phyloP scores from a whole-genome alignment of 2,113 vertebrate genomes.

The Plotosus lineatus region DNA sequence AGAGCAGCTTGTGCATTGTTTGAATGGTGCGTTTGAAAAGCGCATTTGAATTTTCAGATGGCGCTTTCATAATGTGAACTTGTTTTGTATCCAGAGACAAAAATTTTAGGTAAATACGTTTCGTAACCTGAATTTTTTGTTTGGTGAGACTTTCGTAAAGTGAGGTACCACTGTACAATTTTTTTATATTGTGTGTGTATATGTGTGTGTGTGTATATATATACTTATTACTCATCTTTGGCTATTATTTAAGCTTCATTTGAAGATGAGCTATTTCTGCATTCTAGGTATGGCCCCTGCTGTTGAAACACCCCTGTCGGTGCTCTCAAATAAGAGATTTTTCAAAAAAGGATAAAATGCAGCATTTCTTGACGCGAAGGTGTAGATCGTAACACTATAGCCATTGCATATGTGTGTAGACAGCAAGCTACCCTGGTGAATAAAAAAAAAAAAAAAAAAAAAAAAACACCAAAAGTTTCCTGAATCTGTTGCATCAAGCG shows the following conservation, averaged over 20 bases:
- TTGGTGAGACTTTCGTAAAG: too few species aligned
- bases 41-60: too few species aligned
- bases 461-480: background rate
- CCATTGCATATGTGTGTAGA: background rate
- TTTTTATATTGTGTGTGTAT: background rate
- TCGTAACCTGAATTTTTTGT: too few species aligned
- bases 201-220: slow-evolving; percentile 21
- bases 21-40: too few species aligned
- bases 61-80: too few species aligned
- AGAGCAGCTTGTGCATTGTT: too few species aligned
- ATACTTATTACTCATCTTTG: background rate
- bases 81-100: too few species aligned
- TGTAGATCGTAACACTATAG: background rate
- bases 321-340: slow-evolving; percentile 25
- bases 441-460: background rate
- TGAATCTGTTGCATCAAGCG: background rate
- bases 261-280: slow-evolving; percentile 53
- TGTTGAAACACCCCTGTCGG: slow-evolving; percentile 26
- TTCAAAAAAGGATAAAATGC: slow-evolving; percentile 15
- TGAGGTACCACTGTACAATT: too few species aligned
- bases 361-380: background rate
- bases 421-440: background rate
- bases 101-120: too few species aligned
- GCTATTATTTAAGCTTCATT: slow-evolving; percentile 25
- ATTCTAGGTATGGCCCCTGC: slow-evolving; percentile 52